Evolutionary conservation across 2,888 invertebrate genomes (phyloP), one percentile per base, ranked within the genome.

Genomic region (Cephus rjabovi): DNA sequence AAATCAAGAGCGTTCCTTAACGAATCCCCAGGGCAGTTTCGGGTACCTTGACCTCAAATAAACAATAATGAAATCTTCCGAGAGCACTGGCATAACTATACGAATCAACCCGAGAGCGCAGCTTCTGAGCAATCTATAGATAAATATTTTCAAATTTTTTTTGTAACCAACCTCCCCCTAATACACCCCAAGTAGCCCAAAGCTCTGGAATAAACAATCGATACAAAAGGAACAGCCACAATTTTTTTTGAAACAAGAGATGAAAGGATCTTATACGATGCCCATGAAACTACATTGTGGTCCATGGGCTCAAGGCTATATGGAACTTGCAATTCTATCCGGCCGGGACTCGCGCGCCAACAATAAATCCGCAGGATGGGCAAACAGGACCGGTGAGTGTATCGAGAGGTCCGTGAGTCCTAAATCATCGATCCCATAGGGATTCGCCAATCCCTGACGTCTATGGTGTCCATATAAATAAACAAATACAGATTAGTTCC

Each of bases 401-500:
- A 90, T 90, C 88, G 89, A 89, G 87, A 88, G 82, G 56, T 56
- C 84, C 86, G 85, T 56, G 89, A 88, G 88, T 88, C 85, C 87
- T 90, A 90, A 90, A 90, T 90, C 90, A 89, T 71, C 33, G 34
- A 31, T 71, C 71, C 33, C 33, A 71, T 71, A 71, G 71, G 23
- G 31, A 71, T 71, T 34, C 71, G 71, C 71, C 12, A 71, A 31
- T 31, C 33, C 1, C 71, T 71, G 12, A 30, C 71, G 81, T 83
- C 81, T 81, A 69, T 81, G 82, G 83, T 86, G 88, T 86, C 85
- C 85, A 85, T 86, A 88, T 89, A 89, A 90, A 90, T 90, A 90
- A 90, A 90, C 90, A 90, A 91, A 90, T 89, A 87, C 88, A 88
- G 90, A 90, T 91, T 91, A 90, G 89, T 87, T 81, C 71, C 31